Evolutionary conservation across 2,797 vertebrate genomes (phyloP), one percentile per base, ranked within the genome.

Genomic region (Anguilla marmorata): DNA sequence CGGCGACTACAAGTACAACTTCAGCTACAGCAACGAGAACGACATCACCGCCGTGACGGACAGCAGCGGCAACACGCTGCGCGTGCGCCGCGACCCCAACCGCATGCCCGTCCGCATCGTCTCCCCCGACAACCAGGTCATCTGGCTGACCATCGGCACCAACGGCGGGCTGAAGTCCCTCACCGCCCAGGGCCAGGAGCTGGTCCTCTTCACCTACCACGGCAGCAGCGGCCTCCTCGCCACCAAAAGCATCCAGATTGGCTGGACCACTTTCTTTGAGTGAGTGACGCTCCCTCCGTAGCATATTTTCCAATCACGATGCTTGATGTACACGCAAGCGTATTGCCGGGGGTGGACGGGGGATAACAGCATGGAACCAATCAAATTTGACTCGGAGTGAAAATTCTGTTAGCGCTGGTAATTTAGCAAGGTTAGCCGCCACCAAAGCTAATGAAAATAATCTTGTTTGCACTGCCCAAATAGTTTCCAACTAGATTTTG

Each of bases 191-290:
- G 98, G 98, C 14, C 97, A 98, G 88, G 99, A 99, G 86, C 92
- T 99, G 84, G 98, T 99, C 84, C 91, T 99, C 89, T 97, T 99
- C 89, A 99, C 97, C 83, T 99, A 99, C 95, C 99, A 99, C 1
- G 98, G 98, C 88, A 99, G 97, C 94, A 99, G 98, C 0, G 98
- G 98, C 4, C 97, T 99, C 66, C 92, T 99, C 80, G 98, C 99
- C 90, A 99, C 98, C n/a, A 99, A 99, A 94, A 99, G 98, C 2
- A 97, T 98, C 88, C 97, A 99, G 90, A 99, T 98, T 24, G 99
- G 99, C 88, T 99, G 99, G 99, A 99, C 98, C 8, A 99, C 98
- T 3, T 99, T 99, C 94, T 99, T 98, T 89, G 98, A 99, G 98
- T 99, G 93, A 98, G 98, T 96, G 93, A 2, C 24, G 19, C 48